Base-by-base conservation (phyloP, 2,113 vertebrate species). In the Microcebus lehilahytsara region DNA sequence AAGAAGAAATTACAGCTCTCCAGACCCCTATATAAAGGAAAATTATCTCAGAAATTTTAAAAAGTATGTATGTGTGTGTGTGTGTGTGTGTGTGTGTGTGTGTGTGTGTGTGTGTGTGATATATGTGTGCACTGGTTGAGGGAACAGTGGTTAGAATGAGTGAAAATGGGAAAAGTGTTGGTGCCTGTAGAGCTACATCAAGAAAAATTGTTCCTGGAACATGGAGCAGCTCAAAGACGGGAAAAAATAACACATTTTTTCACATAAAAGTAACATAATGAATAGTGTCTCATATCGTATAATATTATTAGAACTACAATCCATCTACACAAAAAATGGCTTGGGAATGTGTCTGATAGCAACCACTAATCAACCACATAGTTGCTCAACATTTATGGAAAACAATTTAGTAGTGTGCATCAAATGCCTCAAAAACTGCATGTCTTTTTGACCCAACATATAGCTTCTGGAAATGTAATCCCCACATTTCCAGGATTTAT, bases 1-100 rank as follows among this genome's bases (percentile, higher is more conserved):
- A 53, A 77, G 30, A 80, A 94, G 51, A 95, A 96, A 90, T 42
- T 20, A 91, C 20, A 81, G 42, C 13, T 96, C 40, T 22, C 64
- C 23, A 23, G 60, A 9, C 0, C 1, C 64, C 62, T 42, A 25
- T 3, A 25, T 56, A 6, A 37, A 80, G 93, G 17, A 56, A 23
- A 74, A 58, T 32, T 4, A 34, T 51, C 32, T 75, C 56, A 23
- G 42, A 83, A 90, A 91, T 80, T 49, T 49, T 0, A 60, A 74
- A 86, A 85, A 62, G 53, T 19, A 0, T 19, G 16, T 42, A 25
- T 25, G 10, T 60, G 9, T 9, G 25, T 51, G 51, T 51, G 49
- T 9, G 23, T 51, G 51, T 51, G 51, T 46, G 49, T 17, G 16
- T 53, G 53, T 27, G 10, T 56, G 4, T 9, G 23, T 51, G 49